A percentile compares a stretch with the other conserved stretches of the same genome.
Conservation (phyloP, 23 tunicate species). For the Halocynthia aurantium region DNA sequence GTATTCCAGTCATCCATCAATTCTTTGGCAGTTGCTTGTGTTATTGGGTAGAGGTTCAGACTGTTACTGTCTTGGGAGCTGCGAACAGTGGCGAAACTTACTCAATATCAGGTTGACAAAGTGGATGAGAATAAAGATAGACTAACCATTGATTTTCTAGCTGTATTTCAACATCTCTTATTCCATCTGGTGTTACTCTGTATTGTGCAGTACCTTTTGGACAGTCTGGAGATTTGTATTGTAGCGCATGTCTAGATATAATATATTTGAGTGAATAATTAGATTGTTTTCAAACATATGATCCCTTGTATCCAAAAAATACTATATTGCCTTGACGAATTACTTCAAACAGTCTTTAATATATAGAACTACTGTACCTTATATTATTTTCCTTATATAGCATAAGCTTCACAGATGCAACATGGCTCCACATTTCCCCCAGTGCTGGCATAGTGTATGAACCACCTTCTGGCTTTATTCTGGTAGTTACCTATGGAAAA, state of each 20-base stretch:
- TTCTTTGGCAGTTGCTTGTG: not conserved
- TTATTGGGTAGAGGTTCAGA: not conserved
- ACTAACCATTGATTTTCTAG: not conserved
- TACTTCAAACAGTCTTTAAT: not conserved
- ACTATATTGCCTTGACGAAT: not conserved
- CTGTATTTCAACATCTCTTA: constrained; percentile 14
- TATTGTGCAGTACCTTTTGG: constrained; percentile 21
- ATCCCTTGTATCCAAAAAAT: too few relatives aligned
- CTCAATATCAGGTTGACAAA: not conserved
- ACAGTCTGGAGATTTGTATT: constrained; percentile 22
- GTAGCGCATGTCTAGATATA: constrained; percentile 3
- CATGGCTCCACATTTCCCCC: constrained; percentile 65
- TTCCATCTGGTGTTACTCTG: constrained; percentile 13
- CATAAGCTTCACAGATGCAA: constrained; percentile 51
- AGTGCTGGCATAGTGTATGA: constrained; percentile 48
- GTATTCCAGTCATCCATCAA: constrained; percentile 1
- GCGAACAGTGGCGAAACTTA: not conserved
- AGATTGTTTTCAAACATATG: too few relatives aligned
- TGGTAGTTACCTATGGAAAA: constrained; percentile 30
- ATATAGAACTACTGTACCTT: not conserved
- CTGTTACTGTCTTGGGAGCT: not conserved
- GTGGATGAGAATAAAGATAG: not conserved
- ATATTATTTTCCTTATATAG: constrained; percentile 22
- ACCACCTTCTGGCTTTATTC: not conserved
- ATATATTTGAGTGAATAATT: not conserved